A percentile compares a stretch with the other conserved stretches of the same genome.
Evolutionary conservation across 1,140 invertebrate species (phyloP).

Genomic region (Drosophila yakuba): DNA sequence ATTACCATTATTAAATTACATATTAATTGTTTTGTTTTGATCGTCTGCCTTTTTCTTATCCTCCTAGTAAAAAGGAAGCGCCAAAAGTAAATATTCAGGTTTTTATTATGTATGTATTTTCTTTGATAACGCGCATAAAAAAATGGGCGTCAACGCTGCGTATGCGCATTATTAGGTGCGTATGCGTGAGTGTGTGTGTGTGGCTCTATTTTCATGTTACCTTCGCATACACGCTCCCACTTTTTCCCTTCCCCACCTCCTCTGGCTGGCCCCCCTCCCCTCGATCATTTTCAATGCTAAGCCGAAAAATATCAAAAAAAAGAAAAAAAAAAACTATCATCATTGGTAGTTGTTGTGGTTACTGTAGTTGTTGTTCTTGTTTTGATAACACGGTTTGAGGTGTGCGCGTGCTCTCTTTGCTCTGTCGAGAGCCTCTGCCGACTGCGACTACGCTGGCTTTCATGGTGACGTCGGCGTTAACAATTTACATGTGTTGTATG

Average conservation of each 20-base stretch:
- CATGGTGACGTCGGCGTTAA: constrained; percentile 32
- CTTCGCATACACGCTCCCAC: constrained; percentile 25
- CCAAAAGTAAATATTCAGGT: constrained; percentile 3
- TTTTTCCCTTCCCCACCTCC: constrained; percentile 1
- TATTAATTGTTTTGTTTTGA: constrained; percentile 1
- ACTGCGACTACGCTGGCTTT: not conserved
- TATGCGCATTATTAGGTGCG: constrained; percentile 36
- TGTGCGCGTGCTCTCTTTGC: constrained; percentile 47
- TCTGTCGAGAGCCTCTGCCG: not conserved
- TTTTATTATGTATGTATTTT: constrained; percentile 9
- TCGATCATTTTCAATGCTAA: constrained; percentile 58
- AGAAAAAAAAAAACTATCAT: constrained; percentile 40
- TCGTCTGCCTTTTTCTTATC: not conserved
- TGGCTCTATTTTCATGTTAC: constrained; percentile 25
- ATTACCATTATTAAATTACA: not conserved
- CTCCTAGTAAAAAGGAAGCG: constrained; percentile 1
- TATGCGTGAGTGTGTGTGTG: constrained; percentile 10
- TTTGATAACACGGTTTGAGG: constrained; percentile 36
- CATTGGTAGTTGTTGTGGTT: constrained; percentile 17
- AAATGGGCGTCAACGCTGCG: constrained; percentile 48
- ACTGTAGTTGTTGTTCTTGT: constrained; percentile 30
- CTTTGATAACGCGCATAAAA: constrained; percentile 11
- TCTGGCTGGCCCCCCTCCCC: not conserved
- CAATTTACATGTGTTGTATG: constrained; percentile 65
- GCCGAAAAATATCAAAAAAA: constrained; percentile 18